These are phyloP conservation scores for Neocrepidodera transversa DNA, from an alignment of 2,888 invertebrate species.

Conservation along the genomic window DNA sequence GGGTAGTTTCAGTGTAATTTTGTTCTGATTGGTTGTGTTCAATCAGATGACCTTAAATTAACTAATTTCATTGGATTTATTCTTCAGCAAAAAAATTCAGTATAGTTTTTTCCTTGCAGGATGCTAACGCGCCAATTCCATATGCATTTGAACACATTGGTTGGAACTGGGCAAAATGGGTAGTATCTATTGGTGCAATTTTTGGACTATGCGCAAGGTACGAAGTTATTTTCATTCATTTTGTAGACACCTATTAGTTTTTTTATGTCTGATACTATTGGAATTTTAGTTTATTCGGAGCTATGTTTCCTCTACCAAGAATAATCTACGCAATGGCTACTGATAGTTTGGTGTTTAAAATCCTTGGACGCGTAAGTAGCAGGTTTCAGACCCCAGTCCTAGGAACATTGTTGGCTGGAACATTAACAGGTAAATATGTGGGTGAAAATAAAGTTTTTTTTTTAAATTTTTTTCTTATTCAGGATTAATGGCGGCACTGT, in stretches of 20 bases:
- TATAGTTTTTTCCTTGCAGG: slow-evolving; percentile 60
- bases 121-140: slow-evolving; percentile 81
- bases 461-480: background rate
- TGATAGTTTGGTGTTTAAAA: slow-evolving; percentile 83
- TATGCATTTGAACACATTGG: slow-evolving; percentile 77
- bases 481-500: slow-evolving; percentile 72
- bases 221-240: too few species aligned
- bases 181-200: slow-evolving; percentile 85
- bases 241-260: too few species aligned
- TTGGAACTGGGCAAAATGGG: slow-evolving; percentile 80
- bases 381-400: slow-evolving; percentile 75
- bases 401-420: slow-evolving; percentile 29
- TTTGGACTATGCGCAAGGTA: slow-evolving; percentile 86
- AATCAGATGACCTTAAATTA: too few species aligned
- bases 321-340: slow-evolving; percentile 89
- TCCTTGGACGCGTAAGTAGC: slow-evolving; percentile 75
- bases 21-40: too few species aligned
- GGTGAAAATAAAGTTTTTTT: background rate
- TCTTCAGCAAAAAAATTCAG: too few species aligned
- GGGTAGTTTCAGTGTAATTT: too few species aligned
- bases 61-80: too few species aligned
- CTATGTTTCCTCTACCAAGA: slow-evolving; percentile 85
- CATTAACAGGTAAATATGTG: slow-evolving; percentile 31
- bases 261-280: too few species aligned
- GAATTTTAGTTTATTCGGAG: slow-evolving; percentile 74